Percentiles rank a stretch among this genome's conserved stretches.
phyloP scores from a whole-genome alignment of 2,888 invertebrate species.

The Drosophila robusta region DNA sequence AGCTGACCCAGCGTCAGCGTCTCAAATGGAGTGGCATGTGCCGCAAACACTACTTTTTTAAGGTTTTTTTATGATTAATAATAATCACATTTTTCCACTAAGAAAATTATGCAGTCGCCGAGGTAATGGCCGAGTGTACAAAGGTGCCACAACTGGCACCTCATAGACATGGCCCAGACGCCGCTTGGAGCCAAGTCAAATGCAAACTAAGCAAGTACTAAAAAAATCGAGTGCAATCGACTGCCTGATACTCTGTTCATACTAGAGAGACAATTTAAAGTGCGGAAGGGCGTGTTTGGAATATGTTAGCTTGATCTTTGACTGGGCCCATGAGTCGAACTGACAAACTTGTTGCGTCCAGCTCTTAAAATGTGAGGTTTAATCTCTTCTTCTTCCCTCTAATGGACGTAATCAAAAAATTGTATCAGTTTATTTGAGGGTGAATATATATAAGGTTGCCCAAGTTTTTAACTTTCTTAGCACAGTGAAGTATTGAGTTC shows the following conservation, averaged over 20 bases:
- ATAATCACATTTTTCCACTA: constrained; percentile 46
- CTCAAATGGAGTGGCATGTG: constrained; percentile 77
- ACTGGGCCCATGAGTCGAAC: too few species aligned
- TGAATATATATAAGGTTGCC: too few species aligned
- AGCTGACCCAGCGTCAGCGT: constrained; percentile 35
- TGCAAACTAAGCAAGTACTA: not conserved
- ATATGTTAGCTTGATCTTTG: too few species aligned
- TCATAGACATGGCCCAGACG: constrained; percentile 67
- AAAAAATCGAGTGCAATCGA: not conserved
- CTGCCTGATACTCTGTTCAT: not conserved
- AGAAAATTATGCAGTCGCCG: constrained; percentile 20
- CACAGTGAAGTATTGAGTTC: too few species aligned
- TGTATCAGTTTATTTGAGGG: too few species aligned
- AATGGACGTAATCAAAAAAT: too few species aligned
- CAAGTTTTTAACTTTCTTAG: too few species aligned
- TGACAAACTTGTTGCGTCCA: too few species aligned
- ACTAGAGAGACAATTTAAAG: not conserved
- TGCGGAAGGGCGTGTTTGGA: too few species aligned
- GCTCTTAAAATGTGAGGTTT: too few species aligned
- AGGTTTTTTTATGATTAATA: constrained; percentile 67
- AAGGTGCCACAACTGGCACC: constrained; percentile 80
- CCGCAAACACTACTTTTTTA: constrained; percentile 63
- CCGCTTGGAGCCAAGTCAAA: constrained; percentile 46
- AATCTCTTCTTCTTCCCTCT: too few species aligned
- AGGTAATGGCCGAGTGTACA: constrained; percentile 45